Evolutionary conservation across 2,888 invertebrate species (phyloP).

Genomic region (Latrodectus elegans): DNA sequence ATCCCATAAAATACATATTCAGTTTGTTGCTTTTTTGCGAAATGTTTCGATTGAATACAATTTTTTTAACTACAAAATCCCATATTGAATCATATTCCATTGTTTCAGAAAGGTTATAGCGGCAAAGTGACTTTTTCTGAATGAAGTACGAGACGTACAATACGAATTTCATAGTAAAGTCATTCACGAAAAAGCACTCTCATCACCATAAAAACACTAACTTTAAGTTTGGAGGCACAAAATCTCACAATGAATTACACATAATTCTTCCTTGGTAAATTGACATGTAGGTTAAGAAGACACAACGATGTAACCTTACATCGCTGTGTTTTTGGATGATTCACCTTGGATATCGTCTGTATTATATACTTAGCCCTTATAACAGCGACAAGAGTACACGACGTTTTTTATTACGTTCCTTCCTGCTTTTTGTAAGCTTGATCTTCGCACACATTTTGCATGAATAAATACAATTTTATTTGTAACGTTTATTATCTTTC

Average conservation of each 20-base stretch:
- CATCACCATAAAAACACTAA: not conserved
- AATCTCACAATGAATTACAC: not conserved
- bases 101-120: too few species aligned
- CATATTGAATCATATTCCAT: too few species aligned
- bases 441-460: not conserved
- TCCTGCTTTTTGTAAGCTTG: not conserved
- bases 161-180: too few species aligned
- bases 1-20: too few species aligned
- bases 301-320: not conserved
- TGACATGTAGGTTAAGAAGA: conserved; percentile 21
- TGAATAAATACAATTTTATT: not conserved
- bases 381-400: not conserved
- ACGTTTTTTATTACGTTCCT: not conserved
- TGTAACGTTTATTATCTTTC: not conserved
- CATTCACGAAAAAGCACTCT: too few species aligned
- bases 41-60: too few species aligned
- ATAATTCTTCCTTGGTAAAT: conserved; percentile 31
- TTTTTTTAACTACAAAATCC: too few species aligned
- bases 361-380: not conserved
- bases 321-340: not conserved
- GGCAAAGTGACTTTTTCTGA: too few species aligned
- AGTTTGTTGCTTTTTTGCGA: too few species aligned
- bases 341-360: not conserved
- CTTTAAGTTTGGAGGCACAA: not conserved
- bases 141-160: too few species aligned